Evolutionary conservation across 2,797 vertebrate genomes (phyloP), one percentile per base, ranked within the genome.

Genomic region (Lagodon rhomboides): DNA sequence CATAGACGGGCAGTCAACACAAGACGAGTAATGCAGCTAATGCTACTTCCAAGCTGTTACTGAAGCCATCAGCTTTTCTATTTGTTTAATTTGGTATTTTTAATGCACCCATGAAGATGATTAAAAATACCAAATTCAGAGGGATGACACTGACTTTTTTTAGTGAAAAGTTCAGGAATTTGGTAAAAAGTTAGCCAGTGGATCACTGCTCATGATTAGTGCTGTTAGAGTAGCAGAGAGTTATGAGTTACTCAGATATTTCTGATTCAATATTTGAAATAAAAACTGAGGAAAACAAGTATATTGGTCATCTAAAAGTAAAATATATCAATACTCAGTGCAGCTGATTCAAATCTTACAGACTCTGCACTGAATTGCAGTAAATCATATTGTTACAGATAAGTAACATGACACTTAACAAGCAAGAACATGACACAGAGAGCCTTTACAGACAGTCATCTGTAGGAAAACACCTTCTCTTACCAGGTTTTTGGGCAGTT

Each of bases 401-500:
- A n/a, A n/a, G n/a, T n/a, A n/a, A n/a, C n/a, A n/a, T n/a, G n/a
- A n/a, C n/a, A n/a, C n/a, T n/a, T n/a, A n/a, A n/a, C n/a, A n/a
- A n/a, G n/a, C n/a, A n/a, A n/a, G n/a, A n/a, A n/a, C 7, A 46
- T 12, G 18, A 51, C 2, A 72, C 2, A 49, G 2, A 51, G 13
- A 46, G 13, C 25, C 16, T 38, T 56, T 7, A 68, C 5, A 65
- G 9, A 75, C 12, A 12, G 25, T 1, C 0, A 0, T 30, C 2
- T 10, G 20, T 1, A 77, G 15, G 5, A 25, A 22, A 60, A 11
- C 0, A 20, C 2, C 17, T 64, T 50, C 1, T 1, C 76, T 79
- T 94, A 99, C 98, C 92, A 99, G 94, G 94, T 96, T 97, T 88
- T 97, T 96, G 82, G 96, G 88, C 80, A 98, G 94, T 87, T 98